phyloP scores from a whole-genome alignment of 2,113 vertebrate genomes.

The Conger conger region DNA sequence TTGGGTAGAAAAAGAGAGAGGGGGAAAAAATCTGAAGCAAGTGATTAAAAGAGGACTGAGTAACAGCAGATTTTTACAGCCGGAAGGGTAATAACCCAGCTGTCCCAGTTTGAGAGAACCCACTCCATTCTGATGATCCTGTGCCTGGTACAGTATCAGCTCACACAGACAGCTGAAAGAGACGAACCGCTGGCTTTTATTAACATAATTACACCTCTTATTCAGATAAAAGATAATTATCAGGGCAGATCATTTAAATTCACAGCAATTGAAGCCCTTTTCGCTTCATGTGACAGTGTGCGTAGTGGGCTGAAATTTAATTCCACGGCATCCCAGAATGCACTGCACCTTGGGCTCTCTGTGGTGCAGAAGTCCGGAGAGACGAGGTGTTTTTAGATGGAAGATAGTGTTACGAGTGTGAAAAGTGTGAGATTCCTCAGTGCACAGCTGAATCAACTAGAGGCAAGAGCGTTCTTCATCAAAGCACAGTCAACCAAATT shows the following conservation, averaged over 20 bases:
- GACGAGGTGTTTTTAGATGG: neutral
- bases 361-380: neutral
- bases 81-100: neutral
- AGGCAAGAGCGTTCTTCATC: too few species aligned
- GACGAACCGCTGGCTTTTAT: conserved; percentile 1
- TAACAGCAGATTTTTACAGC: neutral
- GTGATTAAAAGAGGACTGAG: neutral
- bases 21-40: neutral
- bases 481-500: too few species aligned
- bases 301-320: neutral
- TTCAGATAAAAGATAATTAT: conserved; percentile 18
- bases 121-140: neutral
- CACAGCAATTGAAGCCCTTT: neutral
- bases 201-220: conserved; percentile 19
- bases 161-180: neutral
- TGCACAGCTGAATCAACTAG: too few species aligned
- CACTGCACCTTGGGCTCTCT: too few species aligned
- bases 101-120: neutral
- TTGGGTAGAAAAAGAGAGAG: neutral
- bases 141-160: neutral
- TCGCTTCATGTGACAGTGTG: neutral
- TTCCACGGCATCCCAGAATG: too few species aligned
- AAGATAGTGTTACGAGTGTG: too few species aligned
- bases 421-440: too few species aligned
- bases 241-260: neutral